phyloP scores from a whole-genome alignment of 2,797 vertebrate species.

The Sternarchorhynchus goeldii region DNA sequence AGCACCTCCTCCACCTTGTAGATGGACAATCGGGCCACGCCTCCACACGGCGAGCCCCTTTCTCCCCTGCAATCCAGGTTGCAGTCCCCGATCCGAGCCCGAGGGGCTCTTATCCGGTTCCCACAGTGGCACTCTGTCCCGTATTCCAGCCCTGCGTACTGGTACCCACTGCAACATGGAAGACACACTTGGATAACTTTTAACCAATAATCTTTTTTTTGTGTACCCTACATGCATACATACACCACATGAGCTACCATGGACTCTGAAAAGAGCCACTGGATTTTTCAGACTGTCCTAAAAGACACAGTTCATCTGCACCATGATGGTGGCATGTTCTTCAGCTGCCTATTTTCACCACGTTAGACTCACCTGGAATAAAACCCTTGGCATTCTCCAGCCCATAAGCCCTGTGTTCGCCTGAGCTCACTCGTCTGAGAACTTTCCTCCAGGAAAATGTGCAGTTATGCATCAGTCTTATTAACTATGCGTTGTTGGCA shows the following conservation, averaged over 20 bases:
- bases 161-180: slow-evolving; percentile 79
- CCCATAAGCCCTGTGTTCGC: background rate
- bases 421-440: background rate
- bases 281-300: background rate
- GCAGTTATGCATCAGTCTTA: slow-evolving; percentile 27
- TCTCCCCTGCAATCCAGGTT: slow-evolving; percentile 87
- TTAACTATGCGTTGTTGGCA: slow-evolving; percentile 40
- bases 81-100: slow-evolving; percentile 81
- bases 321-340: background rate
- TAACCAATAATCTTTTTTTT: background rate
- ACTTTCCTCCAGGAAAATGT: background rate
- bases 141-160: slow-evolving; percentile 87
- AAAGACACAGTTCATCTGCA: background rate
- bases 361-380: background rate
- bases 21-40: slow-evolving; percentile 85
- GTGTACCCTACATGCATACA: background rate
- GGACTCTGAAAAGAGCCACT: background rate
- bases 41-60: slow-evolving; percentile 84
- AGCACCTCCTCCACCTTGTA: slow-evolving; percentile 83
- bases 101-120: slow-evolving; percentile 76
- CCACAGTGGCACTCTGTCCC: slow-evolving; percentile 95
- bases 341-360: background rate
- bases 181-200: background rate
- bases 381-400: background rate
- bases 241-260: background rate